Evolutionary conservation across 2,888 invertebrate species (phyloP).

Genomic region (Dascillus cervinus): DNA sequence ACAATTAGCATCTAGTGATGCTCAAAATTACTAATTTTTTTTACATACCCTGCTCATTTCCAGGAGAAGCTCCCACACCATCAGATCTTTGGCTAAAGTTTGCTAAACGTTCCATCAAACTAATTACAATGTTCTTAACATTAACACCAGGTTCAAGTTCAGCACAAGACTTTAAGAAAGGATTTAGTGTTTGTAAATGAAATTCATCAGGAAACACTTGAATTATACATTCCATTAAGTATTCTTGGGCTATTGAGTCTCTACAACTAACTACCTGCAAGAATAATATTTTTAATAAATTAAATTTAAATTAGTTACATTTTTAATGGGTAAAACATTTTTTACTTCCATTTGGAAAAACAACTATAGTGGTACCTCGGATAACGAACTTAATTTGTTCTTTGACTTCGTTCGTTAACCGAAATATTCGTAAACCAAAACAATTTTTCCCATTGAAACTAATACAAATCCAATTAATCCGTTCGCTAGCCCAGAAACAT

Average conservation of each 20-base stretch:
- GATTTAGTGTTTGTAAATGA: slow-evolving; percentile 90
- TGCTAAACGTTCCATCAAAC: slow-evolving; percentile 86
- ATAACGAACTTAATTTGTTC: too few species aligned
- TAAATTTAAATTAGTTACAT: too few species aligned
- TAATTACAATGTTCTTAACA: slow-evolving; percentile 96
- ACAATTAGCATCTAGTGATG: not conserved
- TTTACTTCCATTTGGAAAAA: too few species aligned
- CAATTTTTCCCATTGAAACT: too few species aligned
- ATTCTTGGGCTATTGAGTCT: slow-evolving; percentile 98
- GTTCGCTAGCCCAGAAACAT: too few species aligned
- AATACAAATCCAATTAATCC: too few species aligned
- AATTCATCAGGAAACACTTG: slow-evolving; percentile 99
- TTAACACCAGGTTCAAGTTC: slow-evolving; percentile 94
- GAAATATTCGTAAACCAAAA: too few species aligned
- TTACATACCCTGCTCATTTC: slow-evolving; percentile 11
- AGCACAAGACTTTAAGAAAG: slow-evolving; percentile 94
- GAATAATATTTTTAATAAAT: too few species aligned
- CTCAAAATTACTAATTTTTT: not conserved
- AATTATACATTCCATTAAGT: slow-evolving; percentile 98
- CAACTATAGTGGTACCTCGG: too few species aligned
- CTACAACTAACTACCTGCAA: slow-evolving; percentile 83
- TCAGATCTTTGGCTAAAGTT: slow-evolving; percentile 74
- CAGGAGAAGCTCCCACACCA: slow-evolving; percentile 40
- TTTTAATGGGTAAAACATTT: too few species aligned
- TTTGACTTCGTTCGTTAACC: too few species aligned